A percentile compares a stretch with the other conserved stretches of the same genome.
These are phyloP conservation scores for Drosophila trapezifrons DNA, from an alignment of 1,140 invertebrate species.

Conservation along the genomic window DNA sequence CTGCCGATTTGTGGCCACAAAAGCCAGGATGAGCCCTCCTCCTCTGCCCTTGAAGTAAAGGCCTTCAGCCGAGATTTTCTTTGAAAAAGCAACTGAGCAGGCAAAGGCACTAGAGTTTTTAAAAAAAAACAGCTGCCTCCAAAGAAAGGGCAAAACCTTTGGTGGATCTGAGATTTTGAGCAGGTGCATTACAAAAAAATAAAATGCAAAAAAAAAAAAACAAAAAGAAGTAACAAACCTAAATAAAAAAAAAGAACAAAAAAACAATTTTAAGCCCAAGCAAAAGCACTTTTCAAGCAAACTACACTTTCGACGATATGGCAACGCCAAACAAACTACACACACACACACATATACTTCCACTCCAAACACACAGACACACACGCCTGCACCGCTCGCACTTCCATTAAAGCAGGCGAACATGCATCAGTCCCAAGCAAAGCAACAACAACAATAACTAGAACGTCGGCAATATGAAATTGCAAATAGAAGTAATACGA, in stretches of 20 bases:
- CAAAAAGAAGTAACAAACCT: constrained; percentile 2
- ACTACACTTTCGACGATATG: not conserved
- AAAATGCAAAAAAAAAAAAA: constrained; percentile 1
- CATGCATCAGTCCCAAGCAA: constrained; percentile 17
- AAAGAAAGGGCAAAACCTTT: not conserved
- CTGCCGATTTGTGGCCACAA: constrained; percentile 2
- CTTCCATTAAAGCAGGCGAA: constrained; percentile 31
- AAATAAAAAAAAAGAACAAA: not conserved
- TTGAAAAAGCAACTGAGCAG: constrained; percentile 15
- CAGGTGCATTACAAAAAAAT: constrained; percentile 10
- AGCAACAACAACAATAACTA: constrained; percentile 10
- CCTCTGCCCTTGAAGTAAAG: not conserved
- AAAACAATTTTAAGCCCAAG: not conserved
- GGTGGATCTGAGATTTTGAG: constrained; percentile 19
- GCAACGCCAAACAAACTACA: not conserved
- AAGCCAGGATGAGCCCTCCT: not conserved
- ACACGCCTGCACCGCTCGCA: constrained; percentile 4
- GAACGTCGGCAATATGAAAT: not conserved
- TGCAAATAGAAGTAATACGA: constrained; percentile 3
- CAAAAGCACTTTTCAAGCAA: constrained; percentile 5
- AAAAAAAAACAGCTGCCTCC: not conserved
- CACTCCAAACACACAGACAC: constrained; percentile 1
- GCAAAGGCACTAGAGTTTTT: constrained; percentile 48
- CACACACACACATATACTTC: not conserved
- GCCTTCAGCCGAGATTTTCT: not conserved